These are phyloP conservation scores for Trachelus tabidus DNA, from an alignment of 2,888 invertebrate genomes.

Conservation along the genomic window DNA sequence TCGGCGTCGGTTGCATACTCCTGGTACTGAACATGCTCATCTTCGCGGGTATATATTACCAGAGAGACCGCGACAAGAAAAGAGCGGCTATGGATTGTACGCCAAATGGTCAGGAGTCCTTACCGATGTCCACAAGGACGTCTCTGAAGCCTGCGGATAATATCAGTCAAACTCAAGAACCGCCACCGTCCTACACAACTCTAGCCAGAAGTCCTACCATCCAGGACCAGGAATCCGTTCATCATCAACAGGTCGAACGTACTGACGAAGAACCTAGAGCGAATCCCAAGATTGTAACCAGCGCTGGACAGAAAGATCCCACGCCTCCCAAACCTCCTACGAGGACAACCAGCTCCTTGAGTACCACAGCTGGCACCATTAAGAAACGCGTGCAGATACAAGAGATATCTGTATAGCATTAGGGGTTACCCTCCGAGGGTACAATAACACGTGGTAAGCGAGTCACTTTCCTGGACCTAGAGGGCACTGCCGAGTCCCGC, in stretches of 20 bases:
- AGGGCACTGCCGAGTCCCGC: constrained; percentile 48
- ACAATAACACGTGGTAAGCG: constrained; percentile 53
- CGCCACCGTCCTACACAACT: constrained; percentile 70
- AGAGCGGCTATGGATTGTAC: constrained; percentile 53
- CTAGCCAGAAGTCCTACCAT: constrained; percentile 59
- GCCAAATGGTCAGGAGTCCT: constrained; percentile 59
- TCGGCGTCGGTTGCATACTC: constrained; percentile 79
- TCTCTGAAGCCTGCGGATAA: constrained; percentile 58
- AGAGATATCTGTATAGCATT: constrained; percentile 81
- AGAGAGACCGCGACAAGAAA: constrained; percentile 72
- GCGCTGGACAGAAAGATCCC: constrained; percentile 39
- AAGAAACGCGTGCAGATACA: constrained; percentile 85
- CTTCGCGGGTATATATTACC: constrained; percentile 82
- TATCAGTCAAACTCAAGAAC: constrained; percentile 58
- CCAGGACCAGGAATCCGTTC: constrained; percentile 26
- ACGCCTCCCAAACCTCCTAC: constrained; percentile 60
- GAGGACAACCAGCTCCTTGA: constrained; percentile 58
- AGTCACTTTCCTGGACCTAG: constrained; percentile 59
- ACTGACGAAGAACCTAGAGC: not conserved
- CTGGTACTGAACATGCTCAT: constrained; percentile 79
- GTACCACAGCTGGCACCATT: constrained; percentile 68
- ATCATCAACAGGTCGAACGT: constrained; percentile 11
- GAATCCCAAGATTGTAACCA: not conserved
- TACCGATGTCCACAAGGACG: constrained; percentile 63
- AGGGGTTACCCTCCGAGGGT: constrained; percentile 65